These are phyloP conservation scores for Masnerella sp. DNA, from an alignment of 2,888 invertebrate genomes.

Conservation along the genomic window DNA sequence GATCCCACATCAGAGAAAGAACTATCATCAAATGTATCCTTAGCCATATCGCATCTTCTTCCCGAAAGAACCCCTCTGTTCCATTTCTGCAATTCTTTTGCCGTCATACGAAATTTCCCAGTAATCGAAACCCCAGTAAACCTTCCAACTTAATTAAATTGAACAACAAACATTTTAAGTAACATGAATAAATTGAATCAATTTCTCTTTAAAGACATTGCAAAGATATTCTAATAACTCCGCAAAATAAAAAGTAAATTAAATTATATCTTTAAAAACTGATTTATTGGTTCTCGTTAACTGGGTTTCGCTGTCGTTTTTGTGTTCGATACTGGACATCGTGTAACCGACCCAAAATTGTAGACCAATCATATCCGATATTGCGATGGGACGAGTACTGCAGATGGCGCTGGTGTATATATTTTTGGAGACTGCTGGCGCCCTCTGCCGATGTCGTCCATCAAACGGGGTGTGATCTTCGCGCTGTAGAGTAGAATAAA, in stretches of 20 bases:
- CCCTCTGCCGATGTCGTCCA: slow-evolving; percentile 10
- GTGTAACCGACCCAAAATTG: slow-evolving; percentile 1
- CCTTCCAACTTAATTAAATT: too few relatives aligned
- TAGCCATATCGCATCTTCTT: slow-evolving; percentile 11
- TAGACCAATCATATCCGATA: slow-evolving; percentile 25
- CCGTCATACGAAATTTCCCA: neutral
- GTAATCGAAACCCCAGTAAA: neutral
- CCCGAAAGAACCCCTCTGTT: slow-evolving; percentile 3
- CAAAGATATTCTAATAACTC: too few relatives aligned
- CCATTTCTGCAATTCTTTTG: neutral
- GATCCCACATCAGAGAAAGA: slow-evolving; percentile 32
- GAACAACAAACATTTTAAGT: too few relatives aligned
- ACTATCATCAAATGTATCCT: slow-evolving; percentile 28
- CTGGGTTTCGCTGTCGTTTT: too few relatives aligned
- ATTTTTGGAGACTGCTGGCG: slow-evolving; percentile 12
- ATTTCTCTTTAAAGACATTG: too few relatives aligned
- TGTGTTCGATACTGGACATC: neutral
- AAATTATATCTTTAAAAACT: too few relatives aligned
- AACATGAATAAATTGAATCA: too few relatives aligned
- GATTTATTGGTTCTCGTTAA: too few relatives aligned
- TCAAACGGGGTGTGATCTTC: slow-evolving; percentile 39
- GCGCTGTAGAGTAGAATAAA: slow-evolving; percentile 62
- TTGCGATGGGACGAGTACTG: too few relatives aligned
- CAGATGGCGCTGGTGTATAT: neutral
- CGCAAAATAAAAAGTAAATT: too few relatives aligned